These are phyloP conservation scores for Tenthredo scrophulariae DNA, from an alignment of 2,888 invertebrate species.

Conservation along the genomic window DNA sequence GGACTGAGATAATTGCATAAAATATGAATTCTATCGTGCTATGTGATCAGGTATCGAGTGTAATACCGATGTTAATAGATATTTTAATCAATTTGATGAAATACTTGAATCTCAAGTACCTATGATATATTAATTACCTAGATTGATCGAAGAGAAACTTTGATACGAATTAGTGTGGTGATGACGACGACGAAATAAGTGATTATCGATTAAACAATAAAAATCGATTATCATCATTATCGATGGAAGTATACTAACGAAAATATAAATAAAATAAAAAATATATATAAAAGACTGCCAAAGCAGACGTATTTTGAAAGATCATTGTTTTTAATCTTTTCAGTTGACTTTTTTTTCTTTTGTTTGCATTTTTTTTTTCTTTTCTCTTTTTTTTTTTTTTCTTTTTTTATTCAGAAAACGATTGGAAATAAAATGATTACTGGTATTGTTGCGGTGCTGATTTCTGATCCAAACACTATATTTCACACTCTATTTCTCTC, in stretches of 20 bases:
- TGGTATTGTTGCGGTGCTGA: constrained; percentile 40
- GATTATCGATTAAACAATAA: background rate
- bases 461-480: background rate
- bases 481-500: background rate
- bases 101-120: background rate
- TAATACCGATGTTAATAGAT: background rate
- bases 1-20: background rate
- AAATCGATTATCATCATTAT: background rate
- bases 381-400: background rate
- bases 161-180: background rate
- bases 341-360: background rate
- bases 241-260: constrained; percentile 15
- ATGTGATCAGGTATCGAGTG: background rate
- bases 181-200: background rate
- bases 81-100: constrained; percentile 3
- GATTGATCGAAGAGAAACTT: background rate
- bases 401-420: constrained; percentile 34
- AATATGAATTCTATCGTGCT: background rate
- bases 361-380: background rate
- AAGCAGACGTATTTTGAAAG: constrained; percentile 55
- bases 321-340: background rate
- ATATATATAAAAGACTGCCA: constrained; percentile 57
- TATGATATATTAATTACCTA: background rate
- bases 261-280: background rate
- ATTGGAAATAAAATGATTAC: background rate